Base-by-base conservation (phyloP, 2,113 vertebrate genomes). In the Scomber japonicus region DNA sequence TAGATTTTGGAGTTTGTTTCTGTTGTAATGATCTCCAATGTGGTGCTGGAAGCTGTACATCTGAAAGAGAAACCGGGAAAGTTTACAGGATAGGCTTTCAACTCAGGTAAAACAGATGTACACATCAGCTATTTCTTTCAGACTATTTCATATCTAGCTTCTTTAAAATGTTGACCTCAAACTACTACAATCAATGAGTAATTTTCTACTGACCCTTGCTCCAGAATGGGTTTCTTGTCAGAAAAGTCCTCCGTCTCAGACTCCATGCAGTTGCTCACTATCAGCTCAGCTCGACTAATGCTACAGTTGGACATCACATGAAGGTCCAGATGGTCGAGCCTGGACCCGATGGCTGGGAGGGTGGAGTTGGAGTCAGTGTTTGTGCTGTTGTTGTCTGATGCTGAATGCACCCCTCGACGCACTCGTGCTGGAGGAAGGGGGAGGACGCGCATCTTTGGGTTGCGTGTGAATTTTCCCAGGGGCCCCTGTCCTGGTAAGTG, bases 181-280 rank as follows among this genome's bases (percentile, higher is more conserved):
- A 54, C 13, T 16, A 17, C 60, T 11, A 24, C 4, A 68, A 13
- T 5, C 31, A 59, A 35, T 17, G 35, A 19, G 19, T 15, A 0
- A 5, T 35, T 0, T 24, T n/a, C 15, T 44, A 93, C 92, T 93
- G 11, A 95, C 94, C 94, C 91, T 15, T 85, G 24, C 0, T 80
- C 4, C 27, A 95, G 1, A 3, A 95, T 49, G 2, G 78, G 44
- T 0, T 0, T 0, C 19, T 50, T 21, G 0, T 3, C 11, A 11
- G 49, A 4, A 21, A 94, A 93, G 70, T 94, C 88, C 10, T 62
- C 56, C 0, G 83, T 89, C n/a, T 76, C 77, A 16, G 93, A 94
- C 65, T 86, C 21, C 0, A 60, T 1, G 45, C 94, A 94, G 0
- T 51, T 7, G 27, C 63, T 79, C 62, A 94, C 86, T 1, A 93